Percentiles rank a stretch among this genome's conserved stretches.
Evolutionary conservation across 2,888 invertebrate genomes (phyloP).

Genomic region (Tetrapedia diversipes): DNA sequence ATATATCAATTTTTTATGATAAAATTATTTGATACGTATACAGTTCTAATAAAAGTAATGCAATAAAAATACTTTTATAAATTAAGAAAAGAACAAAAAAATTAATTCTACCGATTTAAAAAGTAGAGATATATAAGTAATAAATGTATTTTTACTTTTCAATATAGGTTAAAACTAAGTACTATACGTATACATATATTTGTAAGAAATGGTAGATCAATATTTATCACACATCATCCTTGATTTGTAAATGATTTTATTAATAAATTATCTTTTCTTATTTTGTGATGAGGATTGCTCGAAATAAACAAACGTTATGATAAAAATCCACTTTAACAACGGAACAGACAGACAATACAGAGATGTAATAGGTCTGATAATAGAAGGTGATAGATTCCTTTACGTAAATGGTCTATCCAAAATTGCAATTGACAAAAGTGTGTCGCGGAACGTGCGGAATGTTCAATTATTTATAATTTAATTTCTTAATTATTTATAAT

Average conservation of each 20-base stretch:
- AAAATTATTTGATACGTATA: too few species aligned
- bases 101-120: too few species aligned
- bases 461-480: slow-evolving; percentile 71
- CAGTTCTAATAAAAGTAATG: too few species aligned
- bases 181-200: background rate
- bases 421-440: slow-evolving; percentile 82
- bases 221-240: slow-evolving; percentile 61
- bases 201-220: slow-evolving; percentile 29
- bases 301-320: slow-evolving; percentile 81
- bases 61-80: too few species aligned
- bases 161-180: slow-evolving; percentile 35
- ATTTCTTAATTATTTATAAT: slow-evolving; percentile 67
- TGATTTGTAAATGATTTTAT: slow-evolving; percentile 82
- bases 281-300: slow-evolving; percentile 80
- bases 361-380: slow-evolving; percentile 75
- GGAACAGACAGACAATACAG: slow-evolving; percentile 79
- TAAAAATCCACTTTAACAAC: slow-evolving; percentile 81
- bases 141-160: background rate
- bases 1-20: too few species aligned
- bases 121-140: background rate
- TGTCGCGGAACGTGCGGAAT: slow-evolving; percentile 79
- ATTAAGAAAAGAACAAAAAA: too few species aligned
- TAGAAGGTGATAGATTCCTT: slow-evolving; percentile 72
- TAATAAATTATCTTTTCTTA: slow-evolving; percentile 82
- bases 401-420: slow-evolving; percentile 78